Percentiles rank a stretch among this genome's conserved stretches.
Conservation (phyloP, 2,797 vertebrate species). For the Spinus olivaceus region DNA sequence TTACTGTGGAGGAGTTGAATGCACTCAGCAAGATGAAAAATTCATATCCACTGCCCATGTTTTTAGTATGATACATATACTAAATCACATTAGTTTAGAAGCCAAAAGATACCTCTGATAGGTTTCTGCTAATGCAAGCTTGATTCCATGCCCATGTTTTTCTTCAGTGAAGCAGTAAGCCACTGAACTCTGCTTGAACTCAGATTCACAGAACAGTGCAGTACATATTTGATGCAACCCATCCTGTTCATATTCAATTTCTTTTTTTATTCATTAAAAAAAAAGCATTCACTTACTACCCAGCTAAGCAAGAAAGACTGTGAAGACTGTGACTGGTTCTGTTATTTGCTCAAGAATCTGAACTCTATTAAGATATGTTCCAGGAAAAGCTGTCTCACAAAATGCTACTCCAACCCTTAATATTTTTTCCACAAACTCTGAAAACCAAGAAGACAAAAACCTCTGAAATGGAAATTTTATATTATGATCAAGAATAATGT, state of each 20-base stretch:
- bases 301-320: constrained; percentile 3
- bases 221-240: constrained; percentile 49
- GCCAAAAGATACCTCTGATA: constrained; percentile 26
- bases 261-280: constrained; percentile 47
- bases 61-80: background rate
- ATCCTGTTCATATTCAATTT: constrained; percentile 53
- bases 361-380: constrained; percentile 7
- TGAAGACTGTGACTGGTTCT: background rate
- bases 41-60: background rate
- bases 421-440: background rate
- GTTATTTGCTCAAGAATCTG: constrained; percentile 27
- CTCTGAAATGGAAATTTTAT: background rate
- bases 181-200: constrained; percentile 73
- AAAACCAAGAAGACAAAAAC: background rate
- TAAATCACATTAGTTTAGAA: background rate
- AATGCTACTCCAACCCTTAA: background rate
- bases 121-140: constrained; percentile 25
- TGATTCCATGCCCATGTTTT: constrained; percentile 13
- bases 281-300: constrained; percentile 50
- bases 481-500: background rate
- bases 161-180: constrained; percentile 23
- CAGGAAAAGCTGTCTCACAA: background rate
- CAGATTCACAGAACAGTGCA: background rate
- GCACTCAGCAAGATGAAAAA: background rate
- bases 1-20: constrained; percentile 3